Evolutionary conservation across 2,888 invertebrate genomes (phyloP), one percentile per base, ranked within the genome.

Genomic region (Polymixis lichenea): DNA sequence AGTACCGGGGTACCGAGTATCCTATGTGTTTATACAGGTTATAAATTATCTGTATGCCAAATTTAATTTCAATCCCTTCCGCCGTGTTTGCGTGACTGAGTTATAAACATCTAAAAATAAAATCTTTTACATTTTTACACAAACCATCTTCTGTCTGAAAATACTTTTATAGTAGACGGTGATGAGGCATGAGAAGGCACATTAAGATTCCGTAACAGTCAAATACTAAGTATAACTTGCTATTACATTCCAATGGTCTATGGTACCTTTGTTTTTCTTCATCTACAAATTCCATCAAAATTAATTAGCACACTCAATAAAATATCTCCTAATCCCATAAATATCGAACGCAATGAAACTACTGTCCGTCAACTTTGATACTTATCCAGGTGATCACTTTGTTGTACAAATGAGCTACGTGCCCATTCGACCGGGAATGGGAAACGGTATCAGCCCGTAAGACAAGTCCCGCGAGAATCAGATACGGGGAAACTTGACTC

Each of bases 391-490:
- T 87, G 84, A 80, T 85, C 56, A 75, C 58, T 75, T 66, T 61
- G 55, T 77, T 66, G 65, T 78, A 68, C 71, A 82, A 86, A 88
- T 84, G 78, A 82, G 73, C 25, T 76, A 73, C 78, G 77, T 85
- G 83, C n/a, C 51, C 78, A 85, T 77, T 85, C 73, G 28, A 78
- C 76, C 77, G 80, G 60, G 49, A 73, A 83, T 58, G 60, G 58
- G 65, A 74, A 78, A 72, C 49, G 58, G 69, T 74, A 70, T 53
- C 32, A 28, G 17, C 56, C 38, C 19, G 5, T 61, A 25, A 66
- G 70, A 74, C 43, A 58, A 72, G 61, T 60, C 55, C 49, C 28
- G 62, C 25, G 49, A 9, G 61, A 75, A 72, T 78, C 25, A 62
- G 55, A 62, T 22, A 70, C 43, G 8, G 53, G 25, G 7, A 56